Conservation (phyloP, 2,113 vertebrate species). For the Girardinichthys multiradiatus region DNA sequence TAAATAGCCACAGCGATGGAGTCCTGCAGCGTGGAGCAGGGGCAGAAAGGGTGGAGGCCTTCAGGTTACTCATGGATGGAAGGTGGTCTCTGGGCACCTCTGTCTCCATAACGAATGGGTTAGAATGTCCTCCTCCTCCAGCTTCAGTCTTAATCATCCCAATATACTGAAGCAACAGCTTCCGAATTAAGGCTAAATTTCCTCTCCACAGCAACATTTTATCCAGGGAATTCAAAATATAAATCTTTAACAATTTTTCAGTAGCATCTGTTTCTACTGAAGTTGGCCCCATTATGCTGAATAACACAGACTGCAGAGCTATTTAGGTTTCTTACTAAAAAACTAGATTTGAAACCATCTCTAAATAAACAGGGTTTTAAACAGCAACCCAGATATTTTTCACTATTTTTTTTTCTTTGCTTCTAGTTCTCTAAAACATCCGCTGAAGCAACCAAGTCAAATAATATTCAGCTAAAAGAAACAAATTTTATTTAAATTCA, state of each 20-base stretch:
- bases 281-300: not conserved
- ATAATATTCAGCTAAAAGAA: not conserved
- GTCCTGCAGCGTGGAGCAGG: constrained; percentile 12
- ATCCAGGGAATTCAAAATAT: not conserved
- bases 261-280: not conserved
- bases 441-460: not conserved
- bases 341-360: not conserved
- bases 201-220: not conserved
- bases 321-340: constrained; percentile 7
- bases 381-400: not conserved
- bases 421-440: not conserved
- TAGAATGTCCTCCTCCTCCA: constrained; percentile 19
- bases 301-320: not conserved
- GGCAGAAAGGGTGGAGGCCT: constrained; percentile 6
- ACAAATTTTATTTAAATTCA: not conserved
- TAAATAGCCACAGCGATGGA: constrained; percentile 70
- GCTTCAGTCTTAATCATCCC: constrained; percentile 42
- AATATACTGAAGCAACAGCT: not conserved
- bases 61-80: constrained; percentile 15
- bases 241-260: not conserved
- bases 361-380: not conserved
- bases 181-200: not conserved
- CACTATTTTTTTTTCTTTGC: not conserved
- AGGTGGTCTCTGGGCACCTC: constrained; percentile 6
- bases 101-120: constrained; percentile 42